phyloP scores from a whole-genome alignment of 1,140 invertebrate genomes.

The Eumeta japonica region DNA sequence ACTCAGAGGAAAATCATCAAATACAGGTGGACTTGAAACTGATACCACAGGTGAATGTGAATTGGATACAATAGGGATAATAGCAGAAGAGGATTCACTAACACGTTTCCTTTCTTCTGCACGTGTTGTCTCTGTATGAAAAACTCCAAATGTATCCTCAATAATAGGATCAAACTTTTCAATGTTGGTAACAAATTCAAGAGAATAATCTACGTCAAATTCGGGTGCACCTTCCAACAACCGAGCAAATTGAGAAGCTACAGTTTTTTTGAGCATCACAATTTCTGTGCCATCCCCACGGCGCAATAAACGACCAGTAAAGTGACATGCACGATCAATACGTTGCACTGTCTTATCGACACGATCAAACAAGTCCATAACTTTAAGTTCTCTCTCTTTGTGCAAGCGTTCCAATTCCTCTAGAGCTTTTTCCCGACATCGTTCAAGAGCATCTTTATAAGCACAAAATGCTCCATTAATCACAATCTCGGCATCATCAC shows the following conservation, averaged over 20 bases:
- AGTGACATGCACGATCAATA: conserved; percentile 82
- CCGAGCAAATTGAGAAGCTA: conserved; percentile 71
- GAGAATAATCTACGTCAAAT: conserved; percentile 71
- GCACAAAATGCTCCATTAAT: conserved; percentile 83
- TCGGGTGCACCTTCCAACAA: conserved; percentile 79
- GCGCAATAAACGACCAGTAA: conserved; percentile 74
- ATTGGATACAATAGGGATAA: conserved; percentile 49
- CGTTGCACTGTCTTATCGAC: conserved; percentile 77
- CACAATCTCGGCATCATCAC: conserved; percentile 79
- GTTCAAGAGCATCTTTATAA: conserved; percentile 80
- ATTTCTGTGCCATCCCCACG: conserved; percentile 82
- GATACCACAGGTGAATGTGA: conserved; percentile 48
- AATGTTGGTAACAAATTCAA: conserved; percentile 81
- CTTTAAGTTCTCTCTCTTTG: conserved; percentile 78
- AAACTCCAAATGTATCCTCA: conserved; percentile 71
- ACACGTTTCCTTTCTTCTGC: conserved; percentile 51
- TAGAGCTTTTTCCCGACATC: conserved; percentile 71
- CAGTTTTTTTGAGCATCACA: conserved; percentile 74
- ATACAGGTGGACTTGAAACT: conserved; percentile 43
- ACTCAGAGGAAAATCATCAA: conserved; percentile 41
- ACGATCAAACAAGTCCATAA: conserved; percentile 82
- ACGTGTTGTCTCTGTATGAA: conserved; percentile 63
- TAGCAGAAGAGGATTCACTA: conserved; percentile 73
- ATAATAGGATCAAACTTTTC: conserved; percentile 73
- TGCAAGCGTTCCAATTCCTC: conserved; percentile 78